Conservation (phyloP, 2,888 invertebrate species). For the Diplazon laetatorius region DNA sequence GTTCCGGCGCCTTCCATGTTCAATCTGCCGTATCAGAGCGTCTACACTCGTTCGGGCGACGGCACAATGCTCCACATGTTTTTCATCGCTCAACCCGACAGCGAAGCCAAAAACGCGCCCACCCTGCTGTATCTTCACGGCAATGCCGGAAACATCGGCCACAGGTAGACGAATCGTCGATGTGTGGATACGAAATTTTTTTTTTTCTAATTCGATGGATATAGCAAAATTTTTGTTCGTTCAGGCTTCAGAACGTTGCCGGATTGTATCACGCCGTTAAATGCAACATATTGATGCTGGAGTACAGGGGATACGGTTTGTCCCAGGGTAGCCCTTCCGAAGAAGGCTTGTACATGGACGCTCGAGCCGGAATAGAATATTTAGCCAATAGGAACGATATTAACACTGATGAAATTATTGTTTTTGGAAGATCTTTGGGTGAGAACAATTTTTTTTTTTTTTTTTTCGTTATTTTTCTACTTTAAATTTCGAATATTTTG, state of each 20-base stretch:
- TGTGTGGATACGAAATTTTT: too few relatives aligned
- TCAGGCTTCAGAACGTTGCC: slow-evolving; percentile 93
- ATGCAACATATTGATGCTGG: slow-evolving; percentile 95
- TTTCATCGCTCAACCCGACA: slow-evolving; percentile 89
- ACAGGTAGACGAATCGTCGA: slow-evolving; percentile 86
- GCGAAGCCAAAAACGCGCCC: slow-evolving; percentile 88
- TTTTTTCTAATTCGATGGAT: not conserved
- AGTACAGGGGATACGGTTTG: slow-evolving; percentile 96
- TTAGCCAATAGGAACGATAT: slow-evolving; percentile 91
- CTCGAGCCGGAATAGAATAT: slow-evolving; percentile 93
- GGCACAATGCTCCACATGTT: slow-evolving; percentile 91
- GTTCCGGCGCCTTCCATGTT: slow-evolving; percentile 94
- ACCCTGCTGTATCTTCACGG: slow-evolving; percentile 97
- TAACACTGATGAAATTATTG: slow-evolving; percentile 91
- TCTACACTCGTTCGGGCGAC: slow-evolving; percentile 90
- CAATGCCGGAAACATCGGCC: slow-evolving; percentile 98
- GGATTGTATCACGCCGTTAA: slow-evolving; percentile 92
- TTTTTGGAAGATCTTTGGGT: slow-evolving; percentile 96
- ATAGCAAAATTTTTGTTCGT: not conserved
- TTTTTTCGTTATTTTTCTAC: not conserved
- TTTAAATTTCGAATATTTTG: too few relatives aligned
- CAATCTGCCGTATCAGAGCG: slow-evolving; percentile 93
- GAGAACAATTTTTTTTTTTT: slow-evolving; percentile 64
- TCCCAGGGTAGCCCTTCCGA: slow-evolving; percentile 95
- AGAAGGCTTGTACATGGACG: slow-evolving; percentile 93